Conservation (phyloP, 2,888 invertebrate genomes). For the Beris morrisii region DNA sequence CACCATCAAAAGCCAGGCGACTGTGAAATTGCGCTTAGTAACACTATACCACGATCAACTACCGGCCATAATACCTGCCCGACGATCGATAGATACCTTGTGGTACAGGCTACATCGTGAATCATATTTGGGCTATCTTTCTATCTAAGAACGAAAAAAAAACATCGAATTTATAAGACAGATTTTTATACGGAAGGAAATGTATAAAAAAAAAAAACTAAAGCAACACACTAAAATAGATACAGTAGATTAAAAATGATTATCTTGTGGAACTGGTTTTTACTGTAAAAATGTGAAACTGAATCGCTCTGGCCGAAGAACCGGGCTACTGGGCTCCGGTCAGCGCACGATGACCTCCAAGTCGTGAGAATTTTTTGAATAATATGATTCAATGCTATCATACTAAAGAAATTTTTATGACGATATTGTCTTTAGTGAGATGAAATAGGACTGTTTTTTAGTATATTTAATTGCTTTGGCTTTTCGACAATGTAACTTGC, state of each 20-base stretch:
- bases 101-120: background rate
- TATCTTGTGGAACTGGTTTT: slow-evolving; percentile 7
- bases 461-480: too few species aligned
- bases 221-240: slow-evolving; percentile 15
- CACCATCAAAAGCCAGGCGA: slow-evolving; percentile 2
- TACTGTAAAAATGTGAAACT: slow-evolving; percentile 11
- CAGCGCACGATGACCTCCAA: slow-evolving; percentile 3
- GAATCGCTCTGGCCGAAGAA: slow-evolving; percentile 6
- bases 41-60: background rate
- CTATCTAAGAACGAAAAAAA: background rate
- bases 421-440: too few species aligned
- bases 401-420: too few species aligned
- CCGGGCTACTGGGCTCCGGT: slow-evolving; percentile 20
- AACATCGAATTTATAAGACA: slow-evolving; percentile 1
- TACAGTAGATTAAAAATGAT: slow-evolving; percentile 9
- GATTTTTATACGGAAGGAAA: slow-evolving; percentile 23
- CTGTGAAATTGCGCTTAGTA: slow-evolving; percentile 18
- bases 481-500: too few species aligned
- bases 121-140: slow-evolving; percentile 11
- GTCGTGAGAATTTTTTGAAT: too few species aligned
- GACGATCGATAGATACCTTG: background rate
- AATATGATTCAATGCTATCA: too few species aligned
- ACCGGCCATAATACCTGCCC: too few species aligned
- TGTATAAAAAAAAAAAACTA: background rate
- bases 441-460: too few species aligned